These are phyloP conservation scores for Agraylea sexmaculata DNA, from an alignment of 1,140 invertebrate genomes.

Conservation along the genomic window DNA sequence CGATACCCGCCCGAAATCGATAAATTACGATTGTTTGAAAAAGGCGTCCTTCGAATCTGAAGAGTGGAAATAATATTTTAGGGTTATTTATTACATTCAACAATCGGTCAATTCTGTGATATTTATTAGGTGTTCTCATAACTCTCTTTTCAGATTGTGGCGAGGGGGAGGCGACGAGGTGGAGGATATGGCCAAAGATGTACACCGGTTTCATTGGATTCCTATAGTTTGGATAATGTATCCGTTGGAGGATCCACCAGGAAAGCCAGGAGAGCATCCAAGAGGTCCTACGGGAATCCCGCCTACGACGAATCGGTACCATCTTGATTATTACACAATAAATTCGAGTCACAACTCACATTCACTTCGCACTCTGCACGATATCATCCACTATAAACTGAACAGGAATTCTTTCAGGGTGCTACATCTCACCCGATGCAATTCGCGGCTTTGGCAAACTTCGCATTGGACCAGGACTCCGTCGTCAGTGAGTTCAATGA, in stretches of 20 bases:
- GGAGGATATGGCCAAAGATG: constrained; percentile 72
- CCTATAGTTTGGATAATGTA: constrained; percentile 80
- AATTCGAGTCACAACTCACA: not conserved
- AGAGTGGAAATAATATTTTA: too few relatives aligned
- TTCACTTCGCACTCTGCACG: not conserved
- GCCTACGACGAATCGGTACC: constrained; percentile 86
- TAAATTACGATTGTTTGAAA: too few relatives aligned
- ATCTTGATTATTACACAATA: not conserved
- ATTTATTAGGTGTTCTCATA: not conserved
- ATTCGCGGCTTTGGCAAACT: constrained; percentile 60
- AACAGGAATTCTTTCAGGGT: constrained; percentile 39
- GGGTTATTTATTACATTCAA: too few relatives aligned
- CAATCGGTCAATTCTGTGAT: too few relatives aligned
- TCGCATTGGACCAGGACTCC: constrained; percentile 56
- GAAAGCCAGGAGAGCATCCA: constrained; percentile 65
- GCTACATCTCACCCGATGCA: constrained; percentile 58
- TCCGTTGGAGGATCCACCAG: constrained; percentile 69
- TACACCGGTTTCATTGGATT: constrained; percentile 74
- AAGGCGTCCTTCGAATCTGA: too few relatives aligned
- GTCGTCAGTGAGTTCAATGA: constrained; percentile 66
- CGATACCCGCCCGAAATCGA: too few relatives aligned
- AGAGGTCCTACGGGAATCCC: constrained; percentile 79
- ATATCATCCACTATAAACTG: not conserved
- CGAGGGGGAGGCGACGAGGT: constrained; percentile 29
- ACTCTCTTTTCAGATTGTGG: constrained; percentile 15